These are phyloP conservation scores for Cheilosia soror DNA, from an alignment of 2,888 invertebrate species.

Conservation along the genomic window DNA sequence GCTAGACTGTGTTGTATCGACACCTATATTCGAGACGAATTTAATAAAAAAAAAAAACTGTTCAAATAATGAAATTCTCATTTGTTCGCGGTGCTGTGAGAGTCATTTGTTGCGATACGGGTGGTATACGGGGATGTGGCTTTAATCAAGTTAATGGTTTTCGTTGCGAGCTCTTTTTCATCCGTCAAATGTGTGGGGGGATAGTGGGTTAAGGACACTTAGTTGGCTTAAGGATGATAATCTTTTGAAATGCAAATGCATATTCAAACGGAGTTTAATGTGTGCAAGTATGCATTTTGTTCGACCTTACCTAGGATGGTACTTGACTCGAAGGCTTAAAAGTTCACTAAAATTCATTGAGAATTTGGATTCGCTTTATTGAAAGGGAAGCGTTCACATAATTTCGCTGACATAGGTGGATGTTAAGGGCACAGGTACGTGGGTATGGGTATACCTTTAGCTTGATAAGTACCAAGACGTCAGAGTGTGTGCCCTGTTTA, in stretches of 20 bases:
- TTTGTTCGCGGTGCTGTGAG: conserved; percentile 48
- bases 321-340: not conserved
- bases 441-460: too few relatives aligned
- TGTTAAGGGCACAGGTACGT: not conserved
- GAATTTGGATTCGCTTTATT: too few relatives aligned
- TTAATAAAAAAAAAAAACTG: conserved; percentile 37
- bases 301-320: not conserved
- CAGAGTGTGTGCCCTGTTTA: too few relatives aligned
- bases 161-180: not conserved
- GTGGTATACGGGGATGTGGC: not conserved
- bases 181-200: not conserved
- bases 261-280: not conserved
- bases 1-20: conserved; percentile 10
- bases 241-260: conserved; percentile 13
- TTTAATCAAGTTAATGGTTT: conserved; percentile 35
- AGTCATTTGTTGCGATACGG: conserved; percentile 46
- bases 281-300: not conserved
- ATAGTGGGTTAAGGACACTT: conserved; percentile 7
- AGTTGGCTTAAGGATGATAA: not conserved
- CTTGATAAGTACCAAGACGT: too few relatives aligned
- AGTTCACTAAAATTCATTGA: too few relatives aligned
- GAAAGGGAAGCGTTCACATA: not conserved
- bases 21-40: conserved; percentile 31
- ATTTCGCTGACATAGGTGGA: not conserved
- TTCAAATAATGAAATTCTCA: conserved; percentile 41